Evolutionary conservation across 2,888 invertebrate species (phyloP).

Genomic region (Drosophila paranaensis): DNA sequence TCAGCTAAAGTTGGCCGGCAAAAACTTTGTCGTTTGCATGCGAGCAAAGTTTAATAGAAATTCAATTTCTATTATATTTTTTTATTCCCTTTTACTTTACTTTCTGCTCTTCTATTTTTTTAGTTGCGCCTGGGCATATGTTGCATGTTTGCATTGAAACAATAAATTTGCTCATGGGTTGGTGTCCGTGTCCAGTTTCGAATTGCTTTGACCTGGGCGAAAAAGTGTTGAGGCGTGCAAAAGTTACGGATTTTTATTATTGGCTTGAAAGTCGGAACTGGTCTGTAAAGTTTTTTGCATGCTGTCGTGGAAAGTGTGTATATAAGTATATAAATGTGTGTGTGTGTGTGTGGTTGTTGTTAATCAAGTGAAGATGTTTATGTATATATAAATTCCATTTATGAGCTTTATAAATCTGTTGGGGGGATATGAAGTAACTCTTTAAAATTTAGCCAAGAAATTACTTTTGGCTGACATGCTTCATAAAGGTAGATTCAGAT

Average conservation of each 20-base stretch:
- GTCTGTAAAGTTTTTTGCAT: constrained; percentile 45
- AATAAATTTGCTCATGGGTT: constrained; percentile 65
- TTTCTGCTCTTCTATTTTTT: constrained; percentile 3
- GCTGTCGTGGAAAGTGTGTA: not conserved
- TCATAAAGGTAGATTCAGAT: not conserved
- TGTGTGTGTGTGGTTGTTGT: not conserved
- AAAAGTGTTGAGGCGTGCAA: constrained; percentile 56
- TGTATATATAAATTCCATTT: constrained; percentile 3
- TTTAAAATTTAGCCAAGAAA: not conserved
- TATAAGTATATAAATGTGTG: not conserved
- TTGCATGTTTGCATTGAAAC: constrained; percentile 67
- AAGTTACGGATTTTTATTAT: constrained; percentile 53
- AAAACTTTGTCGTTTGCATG: constrained; percentile 79
- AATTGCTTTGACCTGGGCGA: constrained; percentile 61
- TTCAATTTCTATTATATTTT: constrained; percentile 72
- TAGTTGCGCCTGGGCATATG: constrained; percentile 51
- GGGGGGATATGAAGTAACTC: too few species aligned
- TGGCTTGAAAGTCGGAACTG: constrained; percentile 29
- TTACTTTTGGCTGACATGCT: not conserved
- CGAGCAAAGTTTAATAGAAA: constrained; percentile 77
- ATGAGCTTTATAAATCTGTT: constrained; percentile 1
- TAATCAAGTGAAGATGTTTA: constrained; percentile 18
- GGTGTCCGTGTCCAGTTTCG: constrained; percentile 54
- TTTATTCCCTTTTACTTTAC: constrained; percentile 11
- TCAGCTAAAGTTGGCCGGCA: constrained; percentile 53